A percentile compares a stretch with the other conserved stretches of the same genome.
These are phyloP conservation scores for Archaeoteleia sp. DNA, from an alignment of 2,888 invertebrate genomes.

Conservation along the genomic window DNA sequence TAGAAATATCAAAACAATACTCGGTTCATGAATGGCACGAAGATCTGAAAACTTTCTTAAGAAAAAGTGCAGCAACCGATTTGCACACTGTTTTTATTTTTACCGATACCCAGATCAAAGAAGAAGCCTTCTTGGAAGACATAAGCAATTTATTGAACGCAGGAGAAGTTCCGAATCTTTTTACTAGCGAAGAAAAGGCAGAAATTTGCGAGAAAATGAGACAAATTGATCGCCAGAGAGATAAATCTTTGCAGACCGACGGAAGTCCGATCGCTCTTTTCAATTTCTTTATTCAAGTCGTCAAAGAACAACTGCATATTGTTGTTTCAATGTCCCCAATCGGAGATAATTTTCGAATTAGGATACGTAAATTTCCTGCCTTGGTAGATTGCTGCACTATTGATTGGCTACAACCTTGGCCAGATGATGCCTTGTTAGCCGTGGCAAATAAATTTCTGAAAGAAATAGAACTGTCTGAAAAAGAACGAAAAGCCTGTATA, in stretches of 20 bases:
- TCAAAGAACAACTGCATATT: conserved; percentile 92
- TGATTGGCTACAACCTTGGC: conserved; percentile 98
- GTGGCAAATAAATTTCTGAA: conserved; percentile 87
- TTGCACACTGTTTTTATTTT: conserved; percentile 92
- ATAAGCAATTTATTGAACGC: conserved; percentile 93
- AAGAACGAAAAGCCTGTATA: conserved; percentile 86
- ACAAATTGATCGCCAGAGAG: conserved; percentile 90
- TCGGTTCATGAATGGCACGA: conserved; percentile 92
- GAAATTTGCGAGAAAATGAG: conserved; percentile 97
- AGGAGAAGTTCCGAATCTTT: conserved; percentile 95
- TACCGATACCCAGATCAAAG: conserved; percentile 94
- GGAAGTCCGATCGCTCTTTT: conserved; percentile 93
- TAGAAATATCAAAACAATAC: conserved; percentile 92
- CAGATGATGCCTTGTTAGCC: conserved; percentile 92
- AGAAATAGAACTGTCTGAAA: conserved; percentile 84
- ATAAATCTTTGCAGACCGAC: conserved; percentile 92
- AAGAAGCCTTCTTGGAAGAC: conserved; percentile 94
- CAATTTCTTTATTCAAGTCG: conserved; percentile 91
- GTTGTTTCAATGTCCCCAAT: conserved; percentile 94
- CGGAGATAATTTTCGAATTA: conserved; percentile 87
- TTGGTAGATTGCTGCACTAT: conserved; percentile 97
- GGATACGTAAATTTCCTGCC: conserved; percentile 93
- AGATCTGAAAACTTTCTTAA: conserved; percentile 88
- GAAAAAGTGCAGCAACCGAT: conserved; percentile 88
- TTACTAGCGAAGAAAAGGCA: conserved; percentile 88